These are phyloP conservation scores for Chironomus tentans DNA, from an alignment of 2,888 invertebrate genomes.

Conservation along the genomic window DNA sequence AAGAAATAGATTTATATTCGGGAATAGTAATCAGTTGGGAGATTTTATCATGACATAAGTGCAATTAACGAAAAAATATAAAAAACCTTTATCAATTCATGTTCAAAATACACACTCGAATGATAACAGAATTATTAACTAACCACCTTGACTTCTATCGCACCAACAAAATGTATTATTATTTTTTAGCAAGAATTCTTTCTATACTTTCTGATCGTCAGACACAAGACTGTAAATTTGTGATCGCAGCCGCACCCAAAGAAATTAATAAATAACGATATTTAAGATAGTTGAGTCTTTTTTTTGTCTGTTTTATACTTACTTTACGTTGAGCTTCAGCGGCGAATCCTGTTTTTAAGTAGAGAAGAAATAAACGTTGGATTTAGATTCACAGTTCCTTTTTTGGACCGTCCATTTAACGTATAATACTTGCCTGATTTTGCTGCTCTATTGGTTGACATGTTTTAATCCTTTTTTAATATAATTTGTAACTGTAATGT, in stretches of 20 bases:
- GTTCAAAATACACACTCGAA: neutral
- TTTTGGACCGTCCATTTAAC: neutral
- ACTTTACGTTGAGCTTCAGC: slow-evolving; percentile 95
- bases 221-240: neutral
- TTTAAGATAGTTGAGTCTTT: neutral
- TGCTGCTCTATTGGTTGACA: slow-evolving; percentile 76
- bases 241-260: neutral
- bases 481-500: slow-evolving; percentile 16
- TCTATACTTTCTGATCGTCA: neutral
- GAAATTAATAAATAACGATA: neutral
- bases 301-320: slow-evolving; percentile 36
- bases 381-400: neutral
- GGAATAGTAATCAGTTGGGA: neutral
- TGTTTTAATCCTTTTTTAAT: slow-evolving; percentile 35
- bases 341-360: slow-evolving; percentile 63
- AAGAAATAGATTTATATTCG: neutral
- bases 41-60: neutral
- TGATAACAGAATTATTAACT: neutral
- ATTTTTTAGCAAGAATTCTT: neutral
- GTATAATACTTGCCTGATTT: slow-evolving; percentile 48
- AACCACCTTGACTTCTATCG: neutral
- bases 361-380: neutral
- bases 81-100: neutral
- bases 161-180: neutral
- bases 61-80: neutral